Base-by-base conservation (phyloP, 2,888 invertebrate species). In the Sminthurinus aureus region DNA sequence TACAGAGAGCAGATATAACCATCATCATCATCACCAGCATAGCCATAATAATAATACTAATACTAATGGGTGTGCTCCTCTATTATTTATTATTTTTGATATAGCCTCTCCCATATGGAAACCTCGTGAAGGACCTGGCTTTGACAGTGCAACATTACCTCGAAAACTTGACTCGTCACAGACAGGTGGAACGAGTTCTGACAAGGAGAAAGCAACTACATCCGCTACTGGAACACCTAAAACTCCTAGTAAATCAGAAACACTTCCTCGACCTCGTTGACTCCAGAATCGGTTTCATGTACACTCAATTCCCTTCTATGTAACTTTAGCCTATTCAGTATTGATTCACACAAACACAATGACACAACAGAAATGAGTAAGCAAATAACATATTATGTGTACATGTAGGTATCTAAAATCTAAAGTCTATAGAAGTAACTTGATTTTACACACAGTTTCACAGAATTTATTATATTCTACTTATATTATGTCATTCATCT, bases 61-160 rank as follows among this genome's bases (percentile, higher is more conserved):
- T n/a, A n/a, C n/a, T 67, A 67, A 67, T 8, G 15, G 22, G 2
- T 71, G 69, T 69, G 4, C 4, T 9, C 73, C 18, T 11, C 11
- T 67, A 20, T n/a, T n/a, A 0, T 12, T 20, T 24, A 12, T 75
- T 75, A 69, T 76, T 15, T 58, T 80, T 93, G 93, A 94, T 94
- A 93, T 94, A 95, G 97, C 97, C 93, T 98, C 98, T 92, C 98
- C 98, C 91, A 96, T 98, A 92, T 98, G 98, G 98, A 98, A 98
- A 94, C 97, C 97, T 92, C 95, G 97, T 93, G 96, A 97, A 93
- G 89, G 91, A 93, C 90, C 92, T 89, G 91, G 87, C 90, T 91
- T 92, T 87, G 93, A 93, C 91, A 92, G 93, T 89, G 92, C 92
- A 89, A 93, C 93, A 84, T 92, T 93, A 90, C 93, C 93, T 89